These are phyloP conservation scores for Antennarius maculatus DNA, from an alignment of 2,797 vertebrate species.

Conservation along the genomic window DNA sequence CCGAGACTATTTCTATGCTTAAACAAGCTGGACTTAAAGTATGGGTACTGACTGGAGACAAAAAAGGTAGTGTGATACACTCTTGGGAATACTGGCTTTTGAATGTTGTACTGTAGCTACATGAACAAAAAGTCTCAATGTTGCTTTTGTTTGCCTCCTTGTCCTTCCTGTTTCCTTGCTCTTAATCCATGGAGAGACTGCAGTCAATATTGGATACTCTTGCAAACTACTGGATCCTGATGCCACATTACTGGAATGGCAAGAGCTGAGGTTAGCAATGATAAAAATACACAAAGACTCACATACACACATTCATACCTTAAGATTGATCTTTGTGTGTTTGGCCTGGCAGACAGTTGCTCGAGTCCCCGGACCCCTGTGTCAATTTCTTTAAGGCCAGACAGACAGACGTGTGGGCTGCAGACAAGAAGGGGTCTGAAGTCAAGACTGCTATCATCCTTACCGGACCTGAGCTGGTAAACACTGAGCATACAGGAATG, in stretches of 20 bases:
- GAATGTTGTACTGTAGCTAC: slow-evolving; percentile 1
- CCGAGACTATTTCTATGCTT: slow-evolving; percentile 89
- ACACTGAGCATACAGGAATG: slow-evolving; percentile 22
- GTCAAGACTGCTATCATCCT: slow-evolving; percentile 78
- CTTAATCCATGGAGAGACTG: slow-evolving; percentile 84
- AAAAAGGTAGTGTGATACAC: slow-evolving; percentile 85
- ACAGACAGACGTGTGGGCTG: slow-evolving; percentile 74
- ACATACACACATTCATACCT: slow-evolving; percentile 19
- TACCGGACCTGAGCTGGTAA: slow-evolving; percentile 84
- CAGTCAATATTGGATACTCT: slow-evolving; percentile 90
- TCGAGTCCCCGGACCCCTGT: slow-evolving; percentile 74
- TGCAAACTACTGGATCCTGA: slow-evolving; percentile 88
- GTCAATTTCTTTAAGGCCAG: slow-evolving; percentile 64
- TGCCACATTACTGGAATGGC: slow-evolving; percentile 87
- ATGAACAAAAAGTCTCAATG: slow-evolving; percentile 15
- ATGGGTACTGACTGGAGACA: slow-evolving; percentile 96
- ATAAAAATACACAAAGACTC: slow-evolving; percentile 46
- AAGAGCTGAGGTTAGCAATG: slow-evolving; percentile 85
- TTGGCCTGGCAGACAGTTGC: slow-evolving; percentile 75
- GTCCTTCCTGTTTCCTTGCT: not conserved
- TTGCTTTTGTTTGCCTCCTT: not conserved
- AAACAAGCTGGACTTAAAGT: slow-evolving; percentile 89
- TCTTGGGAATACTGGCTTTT: not conserved
- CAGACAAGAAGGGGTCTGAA: slow-evolving; percentile 48
- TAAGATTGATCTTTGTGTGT: slow-evolving; percentile 61